phyloP scores from a whole-genome alignment of 2,797 vertebrate genomes.

The Hippocampus kuda region DNA sequence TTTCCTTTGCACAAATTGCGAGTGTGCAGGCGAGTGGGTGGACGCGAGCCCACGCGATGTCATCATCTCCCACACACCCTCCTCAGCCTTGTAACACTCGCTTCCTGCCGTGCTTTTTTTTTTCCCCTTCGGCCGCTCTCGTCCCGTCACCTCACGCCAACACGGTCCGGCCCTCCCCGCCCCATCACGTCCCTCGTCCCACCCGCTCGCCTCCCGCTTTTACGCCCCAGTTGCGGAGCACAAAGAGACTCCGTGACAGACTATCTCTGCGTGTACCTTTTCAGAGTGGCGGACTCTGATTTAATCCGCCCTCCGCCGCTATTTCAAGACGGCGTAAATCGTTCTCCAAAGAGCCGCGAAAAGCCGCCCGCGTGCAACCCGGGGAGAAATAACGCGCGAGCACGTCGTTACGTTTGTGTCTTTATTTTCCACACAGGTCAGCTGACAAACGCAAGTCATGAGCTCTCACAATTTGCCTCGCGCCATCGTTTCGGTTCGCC shows the following conservation, averaged over 20 bases:
- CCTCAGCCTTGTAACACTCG: neutral
- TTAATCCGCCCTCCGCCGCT: constrained; percentile 60
- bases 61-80: constrained; percentile 7
- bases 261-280: constrained; percentile 35
- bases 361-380: constrained; percentile 34
- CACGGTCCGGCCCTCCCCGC: neutral
- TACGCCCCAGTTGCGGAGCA: constrained; percentile 63
- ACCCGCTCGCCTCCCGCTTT: constrained; percentile 46
- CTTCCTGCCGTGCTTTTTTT: neutral
- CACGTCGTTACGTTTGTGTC: constrained; percentile 11
- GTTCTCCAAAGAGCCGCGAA: constrained; percentile 52
- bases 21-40: neutral
- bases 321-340: constrained; percentile 67
- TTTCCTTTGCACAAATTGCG: neutral
- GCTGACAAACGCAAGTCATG: constrained; percentile 3
- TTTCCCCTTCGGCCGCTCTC: constrained; percentile 12
- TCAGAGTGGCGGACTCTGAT: constrained; percentile 52
- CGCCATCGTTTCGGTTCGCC: neutral
- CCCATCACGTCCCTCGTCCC: constrained; percentile 27
- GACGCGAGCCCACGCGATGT: neutral
- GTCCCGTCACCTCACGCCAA: constrained; percentile 41
- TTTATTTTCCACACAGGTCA: constrained; percentile 20
- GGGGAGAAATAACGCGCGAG: constrained; percentile 11
- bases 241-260: constrained; percentile 43
- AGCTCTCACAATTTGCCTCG: neutral